Percentiles rank a stretch among this genome's conserved stretches.
Evolutionary conservation across 2,113 vertebrate genomes (phyloP).

Genomic region (Poeciliopsis prolifica): DNA sequence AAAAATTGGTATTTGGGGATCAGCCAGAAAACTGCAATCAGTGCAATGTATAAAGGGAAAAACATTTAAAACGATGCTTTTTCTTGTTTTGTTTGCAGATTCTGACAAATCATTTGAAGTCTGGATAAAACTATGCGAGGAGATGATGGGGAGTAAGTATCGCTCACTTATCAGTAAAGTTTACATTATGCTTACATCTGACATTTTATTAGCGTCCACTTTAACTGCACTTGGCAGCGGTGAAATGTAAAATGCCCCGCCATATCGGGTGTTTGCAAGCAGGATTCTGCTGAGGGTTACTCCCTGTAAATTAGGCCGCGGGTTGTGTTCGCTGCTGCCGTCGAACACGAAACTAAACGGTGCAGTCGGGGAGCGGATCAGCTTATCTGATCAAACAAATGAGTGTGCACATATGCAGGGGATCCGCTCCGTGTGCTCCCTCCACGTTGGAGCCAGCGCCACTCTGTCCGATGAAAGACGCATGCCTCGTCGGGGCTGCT

Average conservation of each 20-base stretch:
- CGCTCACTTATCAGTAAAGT: neutral
- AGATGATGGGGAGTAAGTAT: slow-evolving; percentile 85
- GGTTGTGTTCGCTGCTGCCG: slow-evolving; percentile 3
- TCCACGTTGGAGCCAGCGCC: slow-evolving; percentile 28
- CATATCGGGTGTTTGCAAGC: slow-evolving; percentile 1
- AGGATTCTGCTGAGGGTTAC: slow-evolving; percentile 1
- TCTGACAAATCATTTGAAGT: slow-evolving; percentile 81
- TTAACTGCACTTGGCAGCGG: neutral
- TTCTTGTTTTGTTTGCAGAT: slow-evolving; percentile 68
- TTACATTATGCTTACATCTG: neutral
- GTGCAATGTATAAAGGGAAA: too few species aligned
- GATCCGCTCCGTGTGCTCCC: slow-evolving; percentile 14
- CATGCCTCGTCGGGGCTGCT: slow-evolving; percentile 54
- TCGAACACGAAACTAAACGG: slow-evolving; percentile 28
- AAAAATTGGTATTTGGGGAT: too few species aligned
- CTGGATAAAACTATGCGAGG: slow-evolving; percentile 92
- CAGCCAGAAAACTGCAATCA: too few species aligned
- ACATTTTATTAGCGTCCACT: neutral
- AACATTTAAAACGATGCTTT: neutral
- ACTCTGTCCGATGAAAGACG: slow-evolving; percentile 66
- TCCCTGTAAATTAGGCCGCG: slow-evolving; percentile 1
- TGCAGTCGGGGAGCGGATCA: slow-evolving; percentile 42
- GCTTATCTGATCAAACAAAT: slow-evolving; percentile 48
- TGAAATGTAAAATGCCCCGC: neutral
- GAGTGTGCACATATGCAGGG: slow-evolving; percentile 15